Percentiles rank a stretch among this genome's conserved stretches.
Conservation (phyloP, 2,888 invertebrate genomes). For the Rapana venosa region DNA sequence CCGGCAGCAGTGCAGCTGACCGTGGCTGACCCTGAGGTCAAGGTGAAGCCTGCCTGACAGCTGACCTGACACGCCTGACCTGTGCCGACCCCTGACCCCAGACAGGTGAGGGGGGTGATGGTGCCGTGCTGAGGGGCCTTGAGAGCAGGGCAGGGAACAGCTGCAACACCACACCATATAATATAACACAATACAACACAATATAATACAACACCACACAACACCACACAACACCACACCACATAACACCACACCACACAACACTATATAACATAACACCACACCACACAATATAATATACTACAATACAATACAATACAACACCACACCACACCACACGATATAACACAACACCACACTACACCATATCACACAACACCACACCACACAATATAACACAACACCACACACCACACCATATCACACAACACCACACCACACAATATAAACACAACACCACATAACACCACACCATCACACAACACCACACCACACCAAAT, state of each 20-base stretch:
- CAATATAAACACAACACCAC: background rate
- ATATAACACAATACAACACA: background rate
- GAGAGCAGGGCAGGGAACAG: conserved; percentile 19
- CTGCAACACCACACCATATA: background rate
- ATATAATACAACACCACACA: background rate
- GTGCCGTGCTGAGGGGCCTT: conserved; percentile 16
- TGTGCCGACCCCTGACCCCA: background rate
- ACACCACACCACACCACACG: no score
- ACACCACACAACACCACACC: no score
- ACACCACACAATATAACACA: no score
- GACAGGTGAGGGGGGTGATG: conserved; percentile 5
- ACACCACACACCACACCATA: background rate
- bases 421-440: background rate
- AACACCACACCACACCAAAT: no score
- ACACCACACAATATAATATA: no score
- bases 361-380: no score
- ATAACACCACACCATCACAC: no score
- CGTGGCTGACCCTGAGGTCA: conserved; percentile 15
- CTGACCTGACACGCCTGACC: conserved; percentile 2
- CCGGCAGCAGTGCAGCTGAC: conserved; percentile 10
- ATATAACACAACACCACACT: no score
- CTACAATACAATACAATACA: no score
- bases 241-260: background rate
- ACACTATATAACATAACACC: background rate
- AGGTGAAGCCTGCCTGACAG: conserved; percentile 22